phyloP scores from a whole-genome alignment of 2,113 vertebrate species.

The Neolamprologus devosi region DNA sequence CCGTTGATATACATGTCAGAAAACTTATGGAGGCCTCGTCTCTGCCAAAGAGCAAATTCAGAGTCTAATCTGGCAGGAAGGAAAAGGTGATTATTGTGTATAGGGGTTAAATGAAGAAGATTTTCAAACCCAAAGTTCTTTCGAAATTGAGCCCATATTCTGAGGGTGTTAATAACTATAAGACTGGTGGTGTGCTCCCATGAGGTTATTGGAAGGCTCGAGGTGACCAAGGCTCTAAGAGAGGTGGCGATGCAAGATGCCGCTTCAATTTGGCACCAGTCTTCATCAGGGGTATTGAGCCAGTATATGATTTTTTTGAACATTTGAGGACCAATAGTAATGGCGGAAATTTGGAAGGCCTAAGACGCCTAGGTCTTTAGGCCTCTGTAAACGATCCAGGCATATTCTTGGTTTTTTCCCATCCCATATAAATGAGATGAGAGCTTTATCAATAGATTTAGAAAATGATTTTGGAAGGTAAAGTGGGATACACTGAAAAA shows the following conservation, averaged over 20 bases:
- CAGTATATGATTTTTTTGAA: background rate
- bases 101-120: rapidly evolving
- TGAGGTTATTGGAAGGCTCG: rapidly evolving
- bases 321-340: rapidly evolving
- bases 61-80: rapidly evolving
- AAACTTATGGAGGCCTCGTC: rapidly evolving
- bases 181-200: rapidly evolving
- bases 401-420: rapidly evolving
- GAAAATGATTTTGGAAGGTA: background rate
- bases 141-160: rapidly evolving
- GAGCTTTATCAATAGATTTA: background rate
- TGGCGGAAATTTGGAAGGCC: rapidly evolving
- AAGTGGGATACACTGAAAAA: background rate
- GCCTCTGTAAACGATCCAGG: rapidly evolving
- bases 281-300: background rate
- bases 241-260: rapidly evolving
- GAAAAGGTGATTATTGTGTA: background rate
- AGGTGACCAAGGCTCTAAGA: background rate
- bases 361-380: rapidly evolving
- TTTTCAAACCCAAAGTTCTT: background rate
- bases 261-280: background rate
- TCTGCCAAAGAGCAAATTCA: too few species aligned
- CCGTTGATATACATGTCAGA: rapidly evolving
- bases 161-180: background rate
- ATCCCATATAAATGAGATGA: rapidly evolving